Percentiles rank a stretch among this genome's conserved stretches.
Conservation (phyloP, 2,888 invertebrate species). For the Zygogramma bicolorata region DNA sequence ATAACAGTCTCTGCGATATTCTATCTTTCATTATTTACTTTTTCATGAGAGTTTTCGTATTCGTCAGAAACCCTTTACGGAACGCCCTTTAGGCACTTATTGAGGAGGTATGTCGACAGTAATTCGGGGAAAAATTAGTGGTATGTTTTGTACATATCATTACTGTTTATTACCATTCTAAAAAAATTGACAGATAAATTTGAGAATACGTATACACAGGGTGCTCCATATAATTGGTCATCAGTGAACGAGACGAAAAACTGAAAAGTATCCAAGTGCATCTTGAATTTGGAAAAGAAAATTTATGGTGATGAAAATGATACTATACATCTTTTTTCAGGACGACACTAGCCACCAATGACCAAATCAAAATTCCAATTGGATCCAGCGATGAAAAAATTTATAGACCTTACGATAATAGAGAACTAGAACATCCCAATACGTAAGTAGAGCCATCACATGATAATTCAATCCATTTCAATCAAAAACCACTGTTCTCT, state of each 20-base stretch:
- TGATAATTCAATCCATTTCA: no score
- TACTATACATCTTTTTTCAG: constrained; percentile 29
- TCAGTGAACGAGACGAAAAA: no score
- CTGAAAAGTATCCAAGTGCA: no score
- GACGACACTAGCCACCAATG: constrained; percentile 51
- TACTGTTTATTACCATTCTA: not conserved
- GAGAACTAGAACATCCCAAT: constrained; percentile 53
- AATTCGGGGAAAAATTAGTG: not conserved
- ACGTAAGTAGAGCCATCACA: constrained; percentile 51
- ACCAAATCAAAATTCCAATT: constrained; percentile 52
- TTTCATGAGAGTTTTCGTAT: no score
- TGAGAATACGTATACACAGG: not conserved
- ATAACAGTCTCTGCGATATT: no score
- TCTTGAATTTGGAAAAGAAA: no score
- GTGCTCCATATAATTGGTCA: not conserved
- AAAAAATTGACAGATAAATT: not conserved
- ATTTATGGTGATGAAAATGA: no score
- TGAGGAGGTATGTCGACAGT: not conserved
- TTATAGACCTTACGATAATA: constrained; percentile 54
- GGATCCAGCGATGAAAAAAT: constrained; percentile 42
- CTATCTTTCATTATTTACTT: no score
- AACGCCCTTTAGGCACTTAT: no score
- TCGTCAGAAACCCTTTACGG: no score
- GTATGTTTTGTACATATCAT: not conserved
- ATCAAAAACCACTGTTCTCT: no score